phyloP scores from a whole-genome alignment of 2,888 invertebrate genomes.

The Orthosia cruda region DNA sequence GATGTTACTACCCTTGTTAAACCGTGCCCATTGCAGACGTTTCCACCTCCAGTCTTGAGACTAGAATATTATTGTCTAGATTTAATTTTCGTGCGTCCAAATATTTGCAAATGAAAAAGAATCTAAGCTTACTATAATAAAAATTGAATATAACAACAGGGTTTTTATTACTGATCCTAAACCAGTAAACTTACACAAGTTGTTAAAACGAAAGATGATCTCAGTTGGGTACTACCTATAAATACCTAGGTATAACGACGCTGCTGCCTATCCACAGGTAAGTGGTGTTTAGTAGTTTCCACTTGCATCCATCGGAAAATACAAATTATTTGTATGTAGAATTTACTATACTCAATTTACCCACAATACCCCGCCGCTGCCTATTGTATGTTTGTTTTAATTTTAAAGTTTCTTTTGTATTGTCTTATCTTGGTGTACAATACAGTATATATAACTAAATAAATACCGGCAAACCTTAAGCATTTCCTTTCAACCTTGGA shows the following conservation, averaged over 20 bases:
- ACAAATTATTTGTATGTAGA: not conserved
- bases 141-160: not conserved
- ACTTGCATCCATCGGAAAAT: not conserved
- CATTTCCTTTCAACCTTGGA: not conserved
- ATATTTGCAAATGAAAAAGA: conserved; percentile 27
- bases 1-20: conserved; percentile 71
- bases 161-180: not conserved
- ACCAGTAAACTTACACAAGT: not conserved
- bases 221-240: not conserved
- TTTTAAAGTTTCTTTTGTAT: too few species aligned
- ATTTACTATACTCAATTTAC: not conserved
- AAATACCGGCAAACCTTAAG: not conserved
- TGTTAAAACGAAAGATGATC: too few species aligned
- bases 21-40: not conserved
- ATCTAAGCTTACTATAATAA: conserved; percentile 3
- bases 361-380: too few species aligned
- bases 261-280: too few species aligned
- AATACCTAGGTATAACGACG: not conserved
- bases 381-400: too few species aligned
- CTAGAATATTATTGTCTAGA: not conserved
- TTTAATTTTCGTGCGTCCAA: conserved; percentile 13
- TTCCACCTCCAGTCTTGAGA: not conserved
- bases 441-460: too few species aligned
- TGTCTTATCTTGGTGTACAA: too few species aligned
- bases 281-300: not conserved